Conservation (phyloP, 2,797 vertebrate species). For the Octomys mimax region DNA sequence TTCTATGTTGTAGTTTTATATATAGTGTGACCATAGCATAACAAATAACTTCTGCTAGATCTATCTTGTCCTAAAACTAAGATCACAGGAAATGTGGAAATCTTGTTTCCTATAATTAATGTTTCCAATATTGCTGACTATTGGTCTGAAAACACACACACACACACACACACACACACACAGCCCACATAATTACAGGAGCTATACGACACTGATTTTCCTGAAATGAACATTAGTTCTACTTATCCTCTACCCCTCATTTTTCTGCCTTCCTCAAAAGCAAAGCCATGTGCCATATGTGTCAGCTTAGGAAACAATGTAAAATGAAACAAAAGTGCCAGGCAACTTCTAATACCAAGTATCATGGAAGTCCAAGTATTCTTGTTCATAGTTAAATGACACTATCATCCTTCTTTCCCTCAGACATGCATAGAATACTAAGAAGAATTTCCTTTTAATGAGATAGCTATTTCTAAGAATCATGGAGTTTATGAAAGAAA, state of each 20-base stretch:
- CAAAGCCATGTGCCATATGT: background rate
- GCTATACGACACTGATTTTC: background rate
- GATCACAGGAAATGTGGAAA: background rate
- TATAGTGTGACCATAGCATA: background rate
- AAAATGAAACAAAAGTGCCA: background rate
- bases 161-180: background rate
- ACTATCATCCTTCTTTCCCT: background rate
- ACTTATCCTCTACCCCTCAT: background rate
- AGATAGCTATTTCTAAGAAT: background rate
- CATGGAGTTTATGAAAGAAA: background rate
- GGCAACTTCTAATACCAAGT: background rate
- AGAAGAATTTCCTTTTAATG: background rate
- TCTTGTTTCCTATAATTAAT: background rate
- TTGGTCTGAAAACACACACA: background rate
- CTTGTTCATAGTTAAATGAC: background rate
- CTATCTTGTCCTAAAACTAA: background rate
- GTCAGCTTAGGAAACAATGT: background rate
- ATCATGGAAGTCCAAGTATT: background rate
- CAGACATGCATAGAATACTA: background rate
- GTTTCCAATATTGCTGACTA: background rate
- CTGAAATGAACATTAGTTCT: slow-evolving; percentile 4
- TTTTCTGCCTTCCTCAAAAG: background rate
- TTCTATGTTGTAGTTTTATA: background rate
- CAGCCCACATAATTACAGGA: background rate
- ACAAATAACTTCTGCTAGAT: background rate